Evolutionary conservation across 2,797 vertebrate genomes (phyloP).

Genomic region (Acanthurus tractus): DNA sequence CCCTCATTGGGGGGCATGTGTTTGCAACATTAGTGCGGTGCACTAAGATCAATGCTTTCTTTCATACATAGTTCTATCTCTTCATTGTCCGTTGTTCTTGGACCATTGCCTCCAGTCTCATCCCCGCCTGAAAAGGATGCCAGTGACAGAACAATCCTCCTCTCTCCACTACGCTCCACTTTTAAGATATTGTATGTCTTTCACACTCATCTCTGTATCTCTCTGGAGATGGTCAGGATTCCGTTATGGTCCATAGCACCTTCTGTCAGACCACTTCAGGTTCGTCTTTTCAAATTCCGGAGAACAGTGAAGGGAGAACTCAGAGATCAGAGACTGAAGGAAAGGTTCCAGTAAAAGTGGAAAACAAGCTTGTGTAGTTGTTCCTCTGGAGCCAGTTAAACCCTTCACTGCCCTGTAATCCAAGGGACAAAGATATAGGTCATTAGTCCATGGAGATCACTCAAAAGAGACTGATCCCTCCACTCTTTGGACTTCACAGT

Average conservation of each 20-base stretch:
- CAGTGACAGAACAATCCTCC: conserved; percentile 37
- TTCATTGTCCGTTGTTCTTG: conserved; percentile 66
- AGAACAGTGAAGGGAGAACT: not conserved
- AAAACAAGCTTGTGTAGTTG: not conserved
- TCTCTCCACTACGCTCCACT: conserved; percentile 7
- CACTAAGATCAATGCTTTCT: conserved; percentile 71
- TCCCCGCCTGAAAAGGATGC: conserved; percentile 45
- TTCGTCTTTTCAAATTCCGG: conserved; percentile 5
- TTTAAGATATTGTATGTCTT: conserved; percentile 17
- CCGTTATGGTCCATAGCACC: not conserved
- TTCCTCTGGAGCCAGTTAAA: conserved; percentile 3
- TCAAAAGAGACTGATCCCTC: not conserved
- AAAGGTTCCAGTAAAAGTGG: not conserved
- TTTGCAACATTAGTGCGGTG: conserved; percentile 48
- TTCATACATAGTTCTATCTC: conserved; percentile 64
- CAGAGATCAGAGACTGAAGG: not conserved
- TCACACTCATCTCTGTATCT: not conserved
- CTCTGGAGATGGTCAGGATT: conserved; percentile 2
- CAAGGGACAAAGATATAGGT: not conserved
- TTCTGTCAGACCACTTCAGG: not conserved
- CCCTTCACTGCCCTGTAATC: conserved; percentile 2
- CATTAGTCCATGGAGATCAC: not conserved
- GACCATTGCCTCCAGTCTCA: conserved; percentile 46
- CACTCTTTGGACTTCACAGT: conserved; percentile 5
- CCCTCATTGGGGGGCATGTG: conserved; percentile 50